Base-by-base conservation (phyloP, 1,140 invertebrate species). In the Centruroides sculpturatus region DNA sequence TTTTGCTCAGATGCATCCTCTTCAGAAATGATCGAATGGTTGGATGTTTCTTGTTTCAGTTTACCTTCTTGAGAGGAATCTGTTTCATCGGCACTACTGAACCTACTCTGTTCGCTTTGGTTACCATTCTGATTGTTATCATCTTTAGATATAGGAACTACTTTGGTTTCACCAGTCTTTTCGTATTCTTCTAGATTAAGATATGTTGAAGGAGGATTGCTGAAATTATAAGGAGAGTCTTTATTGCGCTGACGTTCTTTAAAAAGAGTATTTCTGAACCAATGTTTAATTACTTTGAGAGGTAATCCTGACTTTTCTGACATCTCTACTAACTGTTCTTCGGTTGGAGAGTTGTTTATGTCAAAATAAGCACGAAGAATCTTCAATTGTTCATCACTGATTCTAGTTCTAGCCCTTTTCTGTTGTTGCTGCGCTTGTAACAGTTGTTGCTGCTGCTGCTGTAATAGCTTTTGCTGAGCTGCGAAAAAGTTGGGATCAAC, bases 211-310 rank as follows among this genome's bases (percentile, higher is more conserved):
- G 97, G 97, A 46, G 97, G 97, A 77, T 98, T 97, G 72, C 92
- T 98, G 71, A 99, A 99, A 75, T 99, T 99, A 72, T 99, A 99
- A 0, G 97, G 97, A 35, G 94, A 98, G 71, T 99, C 96, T 75
- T 99, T 99, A 73, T 98, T 98, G 50, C 95, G 81, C 73, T 99
- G 97, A 52, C 97, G 80, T 77, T 99, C 97, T 77, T 99, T 99
- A 73, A 99, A 99, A 35, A 99, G 75, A 2, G 97, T 99, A 72
- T 99, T 99, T 66, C 97, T 79, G 77, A 99, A 99, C 95, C 95
- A 99, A 74, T 99, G 95, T 73, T 99, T 99, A 59, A 99, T 97
- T 12, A 98, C 94, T 80, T 99, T 99, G 47, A 93, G 90, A 5
- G 94, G 92, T 23, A 99, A 78, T 65, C 93, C 93, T 61, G 92